phyloP scores from a whole-genome alignment of 2,113 vertebrate genomes.

The Ornithorhynchus anatinus region DNA sequence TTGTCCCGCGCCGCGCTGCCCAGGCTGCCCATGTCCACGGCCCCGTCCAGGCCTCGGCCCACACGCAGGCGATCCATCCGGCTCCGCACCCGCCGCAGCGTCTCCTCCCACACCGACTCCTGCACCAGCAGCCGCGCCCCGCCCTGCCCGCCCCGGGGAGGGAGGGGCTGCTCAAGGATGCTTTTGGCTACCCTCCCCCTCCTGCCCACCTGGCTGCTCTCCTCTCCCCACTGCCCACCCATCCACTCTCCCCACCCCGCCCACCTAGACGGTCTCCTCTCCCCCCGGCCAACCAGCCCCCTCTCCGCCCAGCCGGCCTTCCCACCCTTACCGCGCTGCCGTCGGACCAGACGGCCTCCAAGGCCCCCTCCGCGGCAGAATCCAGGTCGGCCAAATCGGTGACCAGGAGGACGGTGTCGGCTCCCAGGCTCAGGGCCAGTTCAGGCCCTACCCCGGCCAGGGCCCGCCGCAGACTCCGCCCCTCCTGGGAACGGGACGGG shows the following conservation, averaged over 20 bases:
- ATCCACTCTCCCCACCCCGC: neutral
- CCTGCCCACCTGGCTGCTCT: too few species aligned
- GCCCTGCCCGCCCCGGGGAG: conserved; percentile 1
- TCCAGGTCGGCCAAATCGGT: conserved; percentile 60
- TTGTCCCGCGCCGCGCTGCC: conserved; percentile 13
- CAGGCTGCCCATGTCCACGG: conserved; percentile 66
- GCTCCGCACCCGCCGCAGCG: conserved; percentile 69
- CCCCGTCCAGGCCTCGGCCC: conserved; percentile 65
- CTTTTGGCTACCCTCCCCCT: too few species aligned
- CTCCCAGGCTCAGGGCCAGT: conserved; percentile 62
- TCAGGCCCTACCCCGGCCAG: conserved; percentile 48
- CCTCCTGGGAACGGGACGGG: conserved; percentile 40
- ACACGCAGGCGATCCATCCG: conserved; percentile 73
- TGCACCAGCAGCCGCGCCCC: conserved; percentile 78
- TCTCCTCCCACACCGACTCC: conserved; percentile 73
- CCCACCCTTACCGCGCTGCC: conserved; percentile 48
- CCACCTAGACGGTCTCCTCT: conserved; percentile 48
- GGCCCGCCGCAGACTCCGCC: conserved; percentile 41
- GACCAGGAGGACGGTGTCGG: conserved; percentile 59
- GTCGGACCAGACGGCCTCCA: conserved; percentile 67
- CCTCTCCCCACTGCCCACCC: neutral
- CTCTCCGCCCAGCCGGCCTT: conserved; percentile 50
- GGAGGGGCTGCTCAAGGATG: too few species aligned
- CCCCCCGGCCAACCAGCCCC: too few species aligned
- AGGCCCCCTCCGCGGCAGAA: conserved; percentile 55